phyloP scores from a whole-genome alignment of 2,113 vertebrate genomes.

The Bufo gargarizans region DNA sequence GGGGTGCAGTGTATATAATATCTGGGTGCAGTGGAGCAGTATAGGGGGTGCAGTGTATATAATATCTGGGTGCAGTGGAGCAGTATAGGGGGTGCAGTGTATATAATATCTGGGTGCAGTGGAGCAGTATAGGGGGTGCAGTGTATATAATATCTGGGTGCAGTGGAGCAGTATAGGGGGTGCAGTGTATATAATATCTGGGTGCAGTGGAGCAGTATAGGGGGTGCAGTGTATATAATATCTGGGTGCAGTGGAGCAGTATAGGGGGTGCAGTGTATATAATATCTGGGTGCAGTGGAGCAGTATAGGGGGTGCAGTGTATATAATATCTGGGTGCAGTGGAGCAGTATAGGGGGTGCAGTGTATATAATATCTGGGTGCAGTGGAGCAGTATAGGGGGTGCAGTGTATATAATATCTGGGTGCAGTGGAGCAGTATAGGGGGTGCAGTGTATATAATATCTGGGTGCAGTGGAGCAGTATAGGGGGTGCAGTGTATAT shows the following conservation, averaged over 20 bases:
- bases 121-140: not conserved
- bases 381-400: not conserved
- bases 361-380: not conserved
- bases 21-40: not conserved
- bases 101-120: no score
- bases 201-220: not conserved
- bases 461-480: not conserved
- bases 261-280: not conserved
- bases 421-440: not conserved
- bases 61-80: not conserved
- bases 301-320: no score
- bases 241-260: not conserved
- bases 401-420: not conserved
- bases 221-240: not conserved
- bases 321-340: no score
- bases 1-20: not conserved
- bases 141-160: not conserved
- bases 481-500: not conserved
- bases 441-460: not conserved
- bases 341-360: not conserved
- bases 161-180: not conserved
- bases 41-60: not conserved
- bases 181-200: not conserved
- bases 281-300: not conserved
- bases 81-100: no score